These are phyloP conservation scores for Pseudococcus longispinus DNA, from an alignment of 2,888 invertebrate genomes.

Conservation along the genomic window DNA sequence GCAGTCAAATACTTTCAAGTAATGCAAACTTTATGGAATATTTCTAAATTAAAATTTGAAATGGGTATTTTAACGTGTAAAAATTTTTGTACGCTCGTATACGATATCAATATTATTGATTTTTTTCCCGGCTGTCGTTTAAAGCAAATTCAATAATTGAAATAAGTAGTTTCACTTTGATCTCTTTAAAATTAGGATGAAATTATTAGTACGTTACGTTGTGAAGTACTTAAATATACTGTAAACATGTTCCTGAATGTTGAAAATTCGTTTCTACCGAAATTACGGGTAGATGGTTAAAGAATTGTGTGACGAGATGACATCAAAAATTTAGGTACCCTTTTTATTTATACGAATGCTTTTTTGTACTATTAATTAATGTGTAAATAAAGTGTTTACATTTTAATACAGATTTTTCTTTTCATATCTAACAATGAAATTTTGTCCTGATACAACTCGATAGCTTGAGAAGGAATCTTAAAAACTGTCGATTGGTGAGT, in stretches of 20 bases:
- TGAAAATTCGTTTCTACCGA: neutral
- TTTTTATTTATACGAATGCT: constrained; percentile 6
- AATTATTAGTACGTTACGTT: constrained; percentile 8
- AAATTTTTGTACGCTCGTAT: neutral
- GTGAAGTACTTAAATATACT: neutral
- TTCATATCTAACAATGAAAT: too few species aligned
- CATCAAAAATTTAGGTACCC: constrained; percentile 38
- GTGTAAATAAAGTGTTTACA: constrained; percentile 48
- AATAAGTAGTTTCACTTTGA: constrained; percentile 26
- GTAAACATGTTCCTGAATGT: neutral
- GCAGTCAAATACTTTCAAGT: too few species aligned
- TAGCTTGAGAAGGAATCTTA: too few species aligned
- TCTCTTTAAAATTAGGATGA: constrained; percentile 22
- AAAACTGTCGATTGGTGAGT: too few species aligned
- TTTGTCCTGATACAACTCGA: too few species aligned
- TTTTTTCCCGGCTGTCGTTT: neutral
- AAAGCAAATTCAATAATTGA: constrained; percentile 28
- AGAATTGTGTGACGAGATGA: neutral
- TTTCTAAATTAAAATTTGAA: too few species aligned
- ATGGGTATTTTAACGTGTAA: neutral
- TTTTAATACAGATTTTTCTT: neutral
- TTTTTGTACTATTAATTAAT: constrained; percentile 46
- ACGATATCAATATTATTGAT: neutral
- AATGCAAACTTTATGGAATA: too few species aligned
- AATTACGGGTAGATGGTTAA: neutral